Conservation (phyloP, 2,888 invertebrate species). For the Sinhomidia bicolor region DNA sequence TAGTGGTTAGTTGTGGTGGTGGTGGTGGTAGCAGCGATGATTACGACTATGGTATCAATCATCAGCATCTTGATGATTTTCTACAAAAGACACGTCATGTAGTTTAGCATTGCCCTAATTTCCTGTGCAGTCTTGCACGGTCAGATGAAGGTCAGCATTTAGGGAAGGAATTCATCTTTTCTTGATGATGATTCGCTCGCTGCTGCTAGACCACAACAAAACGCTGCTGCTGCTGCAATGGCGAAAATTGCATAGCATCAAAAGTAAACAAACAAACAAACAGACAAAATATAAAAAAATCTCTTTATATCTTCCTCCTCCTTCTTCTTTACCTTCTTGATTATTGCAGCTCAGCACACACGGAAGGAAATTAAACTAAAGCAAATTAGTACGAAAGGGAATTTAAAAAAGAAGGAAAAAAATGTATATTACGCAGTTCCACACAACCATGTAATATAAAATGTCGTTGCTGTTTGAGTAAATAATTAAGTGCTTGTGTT, state of each 20-base stretch:
- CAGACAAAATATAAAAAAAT: too few species aligned
- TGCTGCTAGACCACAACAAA: too few species aligned
- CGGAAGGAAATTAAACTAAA: slow-evolving; percentile 9
- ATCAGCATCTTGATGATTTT: slow-evolving; percentile 5
- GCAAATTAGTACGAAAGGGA: neutral
- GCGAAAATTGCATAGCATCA: too few species aligned
- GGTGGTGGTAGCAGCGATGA: neutral
- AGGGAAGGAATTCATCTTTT: slow-evolving; percentile 39
- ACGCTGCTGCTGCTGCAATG: too few species aligned
- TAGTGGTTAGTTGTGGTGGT: neutral
- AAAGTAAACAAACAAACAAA: too few species aligned
- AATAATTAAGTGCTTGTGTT: neutral
- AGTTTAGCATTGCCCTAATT: slow-evolving; percentile 42
- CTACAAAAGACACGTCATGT: slow-evolving; percentile 8
- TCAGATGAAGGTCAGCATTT: slow-evolving; percentile 23
- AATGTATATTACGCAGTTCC: neutral
- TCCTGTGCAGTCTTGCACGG: slow-evolving; percentile 48
- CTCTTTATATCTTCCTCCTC: too few species aligned
- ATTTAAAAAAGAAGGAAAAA: too few species aligned
- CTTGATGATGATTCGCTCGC: too few species aligned
- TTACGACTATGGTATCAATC: neutral
- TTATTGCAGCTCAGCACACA: neutral
- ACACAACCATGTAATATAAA: too few species aligned
- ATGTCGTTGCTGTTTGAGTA: too few species aligned
- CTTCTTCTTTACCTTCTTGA: too few species aligned